Conservation (phyloP, 64 coral and sea anemone genomes). For the Acropora yongei region DNA sequence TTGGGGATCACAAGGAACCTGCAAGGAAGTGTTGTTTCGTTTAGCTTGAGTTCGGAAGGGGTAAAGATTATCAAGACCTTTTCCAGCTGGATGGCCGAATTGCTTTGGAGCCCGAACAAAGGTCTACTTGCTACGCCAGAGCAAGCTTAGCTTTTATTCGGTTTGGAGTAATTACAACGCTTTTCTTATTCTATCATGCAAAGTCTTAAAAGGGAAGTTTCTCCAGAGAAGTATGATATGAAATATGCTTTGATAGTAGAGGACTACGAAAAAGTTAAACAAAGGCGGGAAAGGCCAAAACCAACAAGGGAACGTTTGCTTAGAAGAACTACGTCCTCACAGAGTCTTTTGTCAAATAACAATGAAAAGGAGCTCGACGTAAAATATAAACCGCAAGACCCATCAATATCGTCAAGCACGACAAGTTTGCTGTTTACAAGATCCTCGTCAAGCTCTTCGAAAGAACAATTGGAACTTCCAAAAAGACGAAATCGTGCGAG, state of each 20-base stretch:
- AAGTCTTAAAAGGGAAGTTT: not conserved
- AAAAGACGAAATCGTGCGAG: not conserved
- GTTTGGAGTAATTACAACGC: not conserved
- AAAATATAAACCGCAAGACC: not conserved
- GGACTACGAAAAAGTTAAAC: not conserved
- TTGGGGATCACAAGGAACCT: too few relatives aligned
- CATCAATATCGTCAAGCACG: slow-evolving; percentile 18
- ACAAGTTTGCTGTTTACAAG: slow-evolving; percentile 17
- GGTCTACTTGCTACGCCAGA: not conserved
- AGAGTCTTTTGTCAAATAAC: not conserved
- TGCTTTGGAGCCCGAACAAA: not conserved
- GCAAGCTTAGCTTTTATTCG: not conserved
- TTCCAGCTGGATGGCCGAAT: too few relatives aligned
- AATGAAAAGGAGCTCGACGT: not conserved
- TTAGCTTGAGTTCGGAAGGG: not conserved
- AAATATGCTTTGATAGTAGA: not conserved
- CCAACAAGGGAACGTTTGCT: not conserved
- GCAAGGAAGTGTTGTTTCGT: not conserved
- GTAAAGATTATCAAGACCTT: too few relatives aligned
- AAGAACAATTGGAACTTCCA: not conserved
- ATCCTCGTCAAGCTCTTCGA: slow-evolving; percentile 3
- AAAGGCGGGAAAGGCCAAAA: not conserved
- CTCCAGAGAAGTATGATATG: not conserved
- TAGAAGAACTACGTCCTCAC: slow-evolving; percentile 4
- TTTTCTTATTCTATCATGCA: not conserved